phyloP scores from a whole-genome alignment of 1,140 invertebrate genomes.

The Ericerus pela region DNA sequence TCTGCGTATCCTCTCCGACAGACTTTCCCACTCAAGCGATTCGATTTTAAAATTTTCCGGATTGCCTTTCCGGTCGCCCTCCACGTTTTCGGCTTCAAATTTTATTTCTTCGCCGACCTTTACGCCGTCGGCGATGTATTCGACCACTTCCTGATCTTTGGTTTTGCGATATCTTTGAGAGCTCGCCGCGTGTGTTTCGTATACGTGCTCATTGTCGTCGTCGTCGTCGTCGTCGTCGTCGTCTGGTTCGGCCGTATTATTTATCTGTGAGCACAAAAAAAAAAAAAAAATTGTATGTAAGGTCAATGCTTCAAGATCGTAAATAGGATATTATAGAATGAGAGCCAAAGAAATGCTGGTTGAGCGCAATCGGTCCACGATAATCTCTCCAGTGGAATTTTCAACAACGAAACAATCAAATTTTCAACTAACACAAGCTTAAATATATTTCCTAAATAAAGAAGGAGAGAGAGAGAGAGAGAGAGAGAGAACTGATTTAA shows the following conservation, averaged over 20 bases:
- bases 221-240: conserved; percentile 35
- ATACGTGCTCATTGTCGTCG: conserved; percentile 26
- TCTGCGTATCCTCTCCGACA: conserved; percentile 52
- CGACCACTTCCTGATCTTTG: conserved; percentile 54
- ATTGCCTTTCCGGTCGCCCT: conserved; percentile 44
- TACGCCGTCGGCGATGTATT: conserved; percentile 57
- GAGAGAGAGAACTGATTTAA: too few relatives aligned
- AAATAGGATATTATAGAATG: too few relatives aligned
- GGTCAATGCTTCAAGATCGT: too few relatives aligned
- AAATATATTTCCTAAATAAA: too few relatives aligned
- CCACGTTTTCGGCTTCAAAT: conserved; percentile 59
- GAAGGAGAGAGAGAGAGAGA: too few relatives aligned
- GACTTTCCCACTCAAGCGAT: conserved; percentile 52
- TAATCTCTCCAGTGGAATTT: too few relatives aligned
- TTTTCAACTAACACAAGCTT: too few relatives aligned
- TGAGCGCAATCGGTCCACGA: too few relatives aligned
- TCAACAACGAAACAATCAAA: too few relatives aligned
- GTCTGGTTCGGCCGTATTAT: conserved; percentile 56
- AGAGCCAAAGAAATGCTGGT: too few relatives aligned
- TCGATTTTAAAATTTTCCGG: conserved; percentile 40
- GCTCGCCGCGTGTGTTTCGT: conserved; percentile 36
- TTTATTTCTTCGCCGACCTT: conserved; percentile 57
- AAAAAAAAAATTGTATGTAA: too few relatives aligned
- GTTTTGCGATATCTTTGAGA: conserved; percentile 36
- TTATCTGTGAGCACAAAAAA: conserved; percentile 34